Base-by-base conservation (phyloP, 2,113 vertebrate species). In the Anolis sagrei region DNA sequence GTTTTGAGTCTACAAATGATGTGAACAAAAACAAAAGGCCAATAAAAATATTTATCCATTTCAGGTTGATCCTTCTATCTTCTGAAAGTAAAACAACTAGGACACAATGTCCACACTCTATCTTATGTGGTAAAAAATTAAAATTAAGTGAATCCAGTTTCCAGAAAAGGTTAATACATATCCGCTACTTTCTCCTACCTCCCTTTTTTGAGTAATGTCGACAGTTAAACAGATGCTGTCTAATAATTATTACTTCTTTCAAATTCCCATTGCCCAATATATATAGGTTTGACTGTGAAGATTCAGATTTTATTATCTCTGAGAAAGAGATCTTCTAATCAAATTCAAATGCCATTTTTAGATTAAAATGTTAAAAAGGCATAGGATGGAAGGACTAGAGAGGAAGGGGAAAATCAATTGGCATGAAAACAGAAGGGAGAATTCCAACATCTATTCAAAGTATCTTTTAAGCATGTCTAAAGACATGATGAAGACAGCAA, bases 351-450 rank as follows among this genome's bases (percentile, higher is more conserved):
- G 51, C 23, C 48, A 79, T 66, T 82, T n/a, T 19, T 27, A 39
- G 21, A 68, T 49, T 66, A 49, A 49, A 39, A 61, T 62, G 19
- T 7, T 27, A 5, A 44, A 39, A 32, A 23, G 61, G 39, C 9
- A 1, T 4, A 21, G 27, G 36, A 27, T 21, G 32, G 13, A 64
- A 13, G 36, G 39, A 29, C 9, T 13, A 6, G 39, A 51, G n/a
- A 32, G 39, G 34, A 79, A 85, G 48, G 11, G n/a, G 8, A 18
- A 9, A 49, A 49, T 86, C 69, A 49, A 21, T 64, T 8, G 10
- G 18, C 76, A 58, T 83, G 58, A 86, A 86, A 66, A 72, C 74
- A 64, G 82, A 72, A 25, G 54, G 36, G 54, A 58, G 32, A 25
- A 73, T 79, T 39, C 27, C 34, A 34, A 44, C 29, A 14, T 73